Evolutionary conservation across 2,797 vertebrate genomes (phyloP).

Genomic region (Thaleichthys pacificus): DNA sequence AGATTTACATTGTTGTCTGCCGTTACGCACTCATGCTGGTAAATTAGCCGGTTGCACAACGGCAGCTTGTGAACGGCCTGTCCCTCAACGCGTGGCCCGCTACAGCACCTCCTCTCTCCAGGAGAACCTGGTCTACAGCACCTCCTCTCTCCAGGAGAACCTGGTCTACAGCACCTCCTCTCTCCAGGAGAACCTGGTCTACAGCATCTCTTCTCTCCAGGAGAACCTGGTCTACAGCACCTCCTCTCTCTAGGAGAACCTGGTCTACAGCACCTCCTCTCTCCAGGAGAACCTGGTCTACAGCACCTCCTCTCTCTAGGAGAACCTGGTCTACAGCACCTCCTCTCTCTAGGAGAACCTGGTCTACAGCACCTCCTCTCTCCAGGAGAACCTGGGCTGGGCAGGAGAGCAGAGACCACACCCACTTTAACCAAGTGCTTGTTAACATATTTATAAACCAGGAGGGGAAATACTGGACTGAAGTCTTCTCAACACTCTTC

Average conservation of each 20-base stretch:
- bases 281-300: no score
- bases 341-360: slow-evolving; percentile 25
- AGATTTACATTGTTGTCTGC: slow-evolving; percentile 68
- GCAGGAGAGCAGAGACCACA: slow-evolving; percentile 50
- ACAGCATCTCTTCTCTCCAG: no score
- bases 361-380: slow-evolving; percentile 7
- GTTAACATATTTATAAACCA: slow-evolving; percentile 42
- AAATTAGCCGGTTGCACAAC: slow-evolving; percentile 62
- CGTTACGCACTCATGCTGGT: slow-evolving; percentile 51
- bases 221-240: no score
- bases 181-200: no score
- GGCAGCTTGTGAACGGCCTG: slow-evolving; percentile 42
- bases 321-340: no score
- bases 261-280: no score
- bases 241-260: no score
- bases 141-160: no score
- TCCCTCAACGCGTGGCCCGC: slow-evolving; percentile 52
- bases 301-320: no score
- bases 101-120: no score
- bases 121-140: no score
- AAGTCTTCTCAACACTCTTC: slow-evolving; percentile 32
- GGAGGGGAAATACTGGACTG: slow-evolving; percentile 31
- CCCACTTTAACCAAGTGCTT: slow-evolving; percentile 22
- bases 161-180: no score
- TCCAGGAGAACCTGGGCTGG: slow-evolving; percentile 28